phyloP scores from a whole-genome alignment of 2,113 vertebrate species.

The Triplophysa dalaica region DNA sequence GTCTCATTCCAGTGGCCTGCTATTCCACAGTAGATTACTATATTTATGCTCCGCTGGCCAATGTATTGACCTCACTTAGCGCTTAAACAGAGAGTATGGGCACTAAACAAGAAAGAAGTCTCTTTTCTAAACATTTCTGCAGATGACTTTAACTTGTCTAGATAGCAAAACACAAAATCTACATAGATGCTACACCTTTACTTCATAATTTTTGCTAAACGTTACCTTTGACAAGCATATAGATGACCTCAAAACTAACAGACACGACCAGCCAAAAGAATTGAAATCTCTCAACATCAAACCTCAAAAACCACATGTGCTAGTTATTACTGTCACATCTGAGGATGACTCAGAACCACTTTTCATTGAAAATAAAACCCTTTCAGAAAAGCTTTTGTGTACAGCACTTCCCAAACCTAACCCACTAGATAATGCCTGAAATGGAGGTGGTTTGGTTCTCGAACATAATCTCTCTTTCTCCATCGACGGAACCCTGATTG shows the following conservation, averaged over 20 bases:
- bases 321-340: background rate
- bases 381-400: background rate
- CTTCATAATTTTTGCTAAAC: too few species aligned
- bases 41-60: conserved; percentile 49
- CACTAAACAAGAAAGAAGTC: background rate
- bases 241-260: too few species aligned
- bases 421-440: background rate
- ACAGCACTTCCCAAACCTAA: background rate
- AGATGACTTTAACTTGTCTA: background rate
- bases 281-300: background rate
- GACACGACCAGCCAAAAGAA: background rate
- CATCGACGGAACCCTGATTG: background rate
- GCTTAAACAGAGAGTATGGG: conserved; percentile 21
- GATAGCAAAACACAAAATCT: too few species aligned
- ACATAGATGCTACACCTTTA: too few species aligned
- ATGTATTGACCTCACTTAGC: conserved; percentile 46
- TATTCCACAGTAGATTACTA: conserved; percentile 43
- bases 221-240: too few species aligned
- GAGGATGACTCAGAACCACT: background rate
- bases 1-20: conserved; percentile 17
- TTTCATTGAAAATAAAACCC: background rate
- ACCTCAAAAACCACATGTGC: background rate
- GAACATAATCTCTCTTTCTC: background rate
- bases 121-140: background rate
- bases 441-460: background rate